These are phyloP conservation scores for Parasteatoda tepidariorum DNA, from an alignment of 1,140 invertebrate genomes.

Conservation along the genomic window DNA sequence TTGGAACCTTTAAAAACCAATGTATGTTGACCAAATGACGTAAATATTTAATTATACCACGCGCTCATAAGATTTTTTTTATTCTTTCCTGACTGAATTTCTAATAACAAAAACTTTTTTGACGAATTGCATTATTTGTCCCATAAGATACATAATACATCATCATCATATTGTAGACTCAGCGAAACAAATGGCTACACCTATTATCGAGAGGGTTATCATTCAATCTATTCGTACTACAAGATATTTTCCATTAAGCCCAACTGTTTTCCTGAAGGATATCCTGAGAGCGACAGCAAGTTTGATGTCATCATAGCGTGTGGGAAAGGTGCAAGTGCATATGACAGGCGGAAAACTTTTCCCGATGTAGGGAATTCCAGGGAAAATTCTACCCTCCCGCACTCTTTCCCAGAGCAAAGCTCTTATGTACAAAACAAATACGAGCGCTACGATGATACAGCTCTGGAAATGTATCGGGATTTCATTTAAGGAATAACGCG, in stretches of 20 bases:
- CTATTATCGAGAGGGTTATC: constrained; percentile 8
- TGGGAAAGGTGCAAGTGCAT: constrained; percentile 15
- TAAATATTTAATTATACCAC: too few species aligned
- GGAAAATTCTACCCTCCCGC: not conserved
- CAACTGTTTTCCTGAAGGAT: not conserved
- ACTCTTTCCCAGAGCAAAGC: not conserved
- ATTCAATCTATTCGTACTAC: constrained; percentile 1
- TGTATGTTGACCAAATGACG: too few species aligned
- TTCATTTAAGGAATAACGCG: constrained; percentile 11
- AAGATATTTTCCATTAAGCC: constrained; percentile 26
- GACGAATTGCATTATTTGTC: too few species aligned
- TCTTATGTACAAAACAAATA: constrained; percentile 10
- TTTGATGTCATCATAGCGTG: constrained; percentile 30
- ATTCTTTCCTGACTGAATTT: not conserved
- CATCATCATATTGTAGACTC: too few species aligned
- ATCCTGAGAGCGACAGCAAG: constrained; percentile 6
- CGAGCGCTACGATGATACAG: not conserved
- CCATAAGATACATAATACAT: too few species aligned
- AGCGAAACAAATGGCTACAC: too few species aligned
- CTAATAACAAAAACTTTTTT: not conserved
- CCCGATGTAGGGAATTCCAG: not conserved
- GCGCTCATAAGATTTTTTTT: not conserved
- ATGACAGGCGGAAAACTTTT: constrained; percentile 27
- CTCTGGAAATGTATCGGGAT: not conserved
- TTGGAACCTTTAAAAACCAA: too few species aligned